Base-by-base conservation (phyloP, 2,888 invertebrate species). In the Muschampia plurimacula region DNA sequence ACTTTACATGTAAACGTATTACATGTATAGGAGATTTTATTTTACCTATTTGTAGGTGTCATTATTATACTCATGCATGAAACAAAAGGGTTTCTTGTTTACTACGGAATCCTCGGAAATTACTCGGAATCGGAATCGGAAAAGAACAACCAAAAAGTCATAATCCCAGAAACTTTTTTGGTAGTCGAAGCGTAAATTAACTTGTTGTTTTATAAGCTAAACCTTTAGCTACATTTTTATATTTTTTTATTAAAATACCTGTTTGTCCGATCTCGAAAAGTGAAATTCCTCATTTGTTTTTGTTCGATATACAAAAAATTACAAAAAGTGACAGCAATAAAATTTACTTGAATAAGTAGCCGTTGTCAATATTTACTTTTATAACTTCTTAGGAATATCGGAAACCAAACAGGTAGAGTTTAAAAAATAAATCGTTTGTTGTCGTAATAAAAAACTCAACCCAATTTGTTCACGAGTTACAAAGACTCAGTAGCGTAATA, bases 401-500 rank as follows among this genome's bases (percentile, higher is more conserved):
- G 41, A 62, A 72, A 62, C 72, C 46, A 64, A 72, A 67, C 49
- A 52, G 10, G 28, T 36, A 57, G 8, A 7, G 36, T n/a, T 55
- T 44, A 41, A 67, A 69, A 71, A 73, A 68, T 74, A 64, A 32
- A 62, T 60, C 63, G 41, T 69, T 62, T 62, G 57, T 65, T 12
- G 39, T 36, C 44, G 49, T 67, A 65, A 60, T 36, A 60, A 76
- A 75, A 75, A 70, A 73, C 57, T 59, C 44, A 73, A 69, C 72
- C 74, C 75, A 76, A 77, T 77, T 79, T 80, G 73, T 49, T 49
- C 69, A 60, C 49, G 75, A 75, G 22, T 67, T 59, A 62, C 71
- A 62, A 69, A 67, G 75, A 72, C 69, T 73, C 75, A 74, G 75
- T 75, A 73, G 78, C 77, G 68, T 59, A 69, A 69, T 67, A 81